phyloP scores from a whole-genome alignment of 2,888 invertebrate species.

The Dynastes grantii region DNA sequence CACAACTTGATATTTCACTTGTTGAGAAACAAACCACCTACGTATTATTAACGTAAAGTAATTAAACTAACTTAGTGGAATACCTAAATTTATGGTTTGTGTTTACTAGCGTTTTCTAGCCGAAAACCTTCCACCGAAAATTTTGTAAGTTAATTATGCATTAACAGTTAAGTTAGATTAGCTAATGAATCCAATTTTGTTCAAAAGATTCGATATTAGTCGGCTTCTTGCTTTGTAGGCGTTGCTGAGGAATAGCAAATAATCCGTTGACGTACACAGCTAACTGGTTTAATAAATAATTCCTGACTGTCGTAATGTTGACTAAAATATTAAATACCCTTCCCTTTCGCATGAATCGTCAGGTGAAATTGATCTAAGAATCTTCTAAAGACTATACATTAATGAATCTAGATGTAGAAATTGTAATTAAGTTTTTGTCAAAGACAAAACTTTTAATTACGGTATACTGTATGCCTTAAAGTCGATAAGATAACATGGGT shows the following conservation, averaged over 20 bases:
- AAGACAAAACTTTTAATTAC: not conserved
- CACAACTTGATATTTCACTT: too few species aligned
- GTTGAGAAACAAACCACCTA: too few species aligned
- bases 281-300: slow-evolving; percentile 22
- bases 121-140: slow-evolving; percentile 11
- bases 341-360: not conserved
- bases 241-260: not conserved
- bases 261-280: slow-evolving; percentile 3
- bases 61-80: too few species aligned
- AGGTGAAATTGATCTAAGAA: slow-evolving; percentile 9
- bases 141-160: slow-evolving; percentile 8
- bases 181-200: slow-evolving; percentile 20
- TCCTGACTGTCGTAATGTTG: not conserved
- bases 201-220: slow-evolving; percentile 19
- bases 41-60: too few species aligned
- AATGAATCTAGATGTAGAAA: not conserved
- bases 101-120: not conserved
- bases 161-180: slow-evolving; percentile 15
- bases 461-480: too few species aligned
- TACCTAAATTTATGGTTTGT: not conserved
- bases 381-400: not conserved
- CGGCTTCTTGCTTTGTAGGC: not conserved
- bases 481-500: too few species aligned
- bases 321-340: not conserved
- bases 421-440: not conserved